Percentiles rank a stretch among this genome's conserved stretches.
phyloP scores from a whole-genome alignment of 1,140 invertebrate species.

The Drosophila persimilis region DNA sequence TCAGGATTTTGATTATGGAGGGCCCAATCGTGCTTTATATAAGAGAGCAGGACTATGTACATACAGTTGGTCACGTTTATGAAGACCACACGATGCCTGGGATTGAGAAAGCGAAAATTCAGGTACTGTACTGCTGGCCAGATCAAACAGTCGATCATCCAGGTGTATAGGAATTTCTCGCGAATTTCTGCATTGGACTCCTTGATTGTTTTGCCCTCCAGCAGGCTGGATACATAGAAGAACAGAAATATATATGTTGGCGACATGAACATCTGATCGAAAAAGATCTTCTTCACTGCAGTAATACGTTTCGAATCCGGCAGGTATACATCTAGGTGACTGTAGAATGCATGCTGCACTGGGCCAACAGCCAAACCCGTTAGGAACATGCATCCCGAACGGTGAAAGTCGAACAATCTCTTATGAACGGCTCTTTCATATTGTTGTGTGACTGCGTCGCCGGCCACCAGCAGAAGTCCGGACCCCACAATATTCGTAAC shows the following conservation, averaged over 20 bases:
- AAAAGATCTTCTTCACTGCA: constrained; percentile 15
- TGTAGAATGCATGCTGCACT: constrained; percentile 38
- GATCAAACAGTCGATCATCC: constrained; percentile 23
- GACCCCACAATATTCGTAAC: constrained; percentile 31
- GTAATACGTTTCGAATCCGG: not conserved
- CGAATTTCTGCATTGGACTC: constrained; percentile 17
- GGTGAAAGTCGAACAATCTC: constrained; percentile 9
- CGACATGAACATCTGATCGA: constrained; percentile 43
- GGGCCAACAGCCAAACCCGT: constrained; percentile 32
- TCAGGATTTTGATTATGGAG: not conserved
- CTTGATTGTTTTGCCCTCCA: constrained; percentile 14
- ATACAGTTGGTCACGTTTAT: constrained; percentile 28
- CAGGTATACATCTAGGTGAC: constrained; percentile 1
- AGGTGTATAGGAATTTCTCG: constrained; percentile 28
- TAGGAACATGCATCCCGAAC: constrained; percentile 21
- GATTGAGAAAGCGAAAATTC: constrained; percentile 28
- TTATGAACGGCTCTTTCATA: constrained; percentile 6
- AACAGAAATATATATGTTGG: constrained; percentile 29
- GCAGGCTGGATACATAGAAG: constrained; percentile 23
- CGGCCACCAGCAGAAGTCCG: constrained; percentile 19
- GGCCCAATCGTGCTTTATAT: constrained; percentile 26
- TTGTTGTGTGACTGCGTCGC: constrained; percentile 31
- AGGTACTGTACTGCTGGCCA: constrained; percentile 34
- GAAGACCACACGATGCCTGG: constrained; percentile 23
- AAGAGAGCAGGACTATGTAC: constrained; percentile 32